phyloP scores from a whole-genome alignment of 2,888 invertebrate species.

The Chrysolina haemoptera region DNA sequence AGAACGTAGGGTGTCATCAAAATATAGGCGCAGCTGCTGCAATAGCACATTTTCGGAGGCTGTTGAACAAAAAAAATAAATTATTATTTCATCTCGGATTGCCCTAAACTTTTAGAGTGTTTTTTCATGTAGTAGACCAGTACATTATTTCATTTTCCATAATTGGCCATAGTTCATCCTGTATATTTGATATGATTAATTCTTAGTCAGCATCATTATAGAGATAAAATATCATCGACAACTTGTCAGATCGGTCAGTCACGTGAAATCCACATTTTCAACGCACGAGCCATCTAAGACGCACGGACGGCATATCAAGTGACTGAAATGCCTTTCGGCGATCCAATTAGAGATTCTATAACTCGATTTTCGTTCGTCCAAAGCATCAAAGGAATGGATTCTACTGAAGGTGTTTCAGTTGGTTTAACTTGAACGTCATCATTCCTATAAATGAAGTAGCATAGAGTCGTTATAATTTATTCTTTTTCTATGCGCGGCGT shows the following conservation, averaged over 20 bases:
- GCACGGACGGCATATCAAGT: neutral
- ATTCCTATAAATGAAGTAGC: neutral
- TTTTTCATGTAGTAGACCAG: no score
- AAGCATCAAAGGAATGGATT: neutral
- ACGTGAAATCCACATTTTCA: neutral
- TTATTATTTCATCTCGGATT: no score
- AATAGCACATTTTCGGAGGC: no score
- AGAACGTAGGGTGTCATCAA: no score
- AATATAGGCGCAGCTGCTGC: no score
- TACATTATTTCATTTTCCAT: no score
- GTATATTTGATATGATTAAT: no score
- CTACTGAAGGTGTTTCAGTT: neutral
- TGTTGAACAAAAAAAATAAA: no score
- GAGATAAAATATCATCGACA: neutral
- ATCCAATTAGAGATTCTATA: neutral
- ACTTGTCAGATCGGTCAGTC: neutral
- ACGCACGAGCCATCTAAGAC: neutral
- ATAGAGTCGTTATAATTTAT: neutral
- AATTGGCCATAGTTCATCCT: no score
- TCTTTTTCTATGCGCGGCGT: neutral
- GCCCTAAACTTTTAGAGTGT: no score
- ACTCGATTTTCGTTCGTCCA: neutral
- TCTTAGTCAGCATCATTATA: no score
- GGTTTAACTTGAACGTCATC: neutral
- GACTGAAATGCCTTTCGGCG: neutral